phyloP scores from a whole-genome alignment of 64 coral and sea anemone genomes.

The Montipora foliosa region DNA sequence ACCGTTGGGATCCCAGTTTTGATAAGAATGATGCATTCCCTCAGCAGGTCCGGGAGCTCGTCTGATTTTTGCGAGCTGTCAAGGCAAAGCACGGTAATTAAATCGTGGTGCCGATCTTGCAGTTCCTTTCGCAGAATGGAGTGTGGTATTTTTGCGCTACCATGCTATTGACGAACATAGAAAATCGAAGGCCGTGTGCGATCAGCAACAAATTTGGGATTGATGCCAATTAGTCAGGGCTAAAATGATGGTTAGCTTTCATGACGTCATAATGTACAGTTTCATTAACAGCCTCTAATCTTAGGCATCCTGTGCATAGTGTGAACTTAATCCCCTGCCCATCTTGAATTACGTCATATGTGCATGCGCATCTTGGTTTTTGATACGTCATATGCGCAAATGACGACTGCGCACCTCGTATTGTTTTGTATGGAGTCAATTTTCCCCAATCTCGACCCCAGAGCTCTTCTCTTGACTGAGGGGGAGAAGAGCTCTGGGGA shows the following conservation, averaged over 20 bases:
- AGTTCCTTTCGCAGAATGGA: constrained; percentile 35
- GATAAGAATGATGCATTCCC: constrained; percentile 32
- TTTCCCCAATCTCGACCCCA: no score
- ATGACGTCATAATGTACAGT: neutral
- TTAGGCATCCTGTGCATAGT: no score
- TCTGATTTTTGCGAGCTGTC: constrained; percentile 53
- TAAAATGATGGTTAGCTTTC: neutral
- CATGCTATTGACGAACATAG: neutral
- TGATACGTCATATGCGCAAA: no score
- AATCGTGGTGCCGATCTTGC: constrained; percentile 41
- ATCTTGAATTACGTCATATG: no score
- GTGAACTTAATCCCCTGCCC: no score
- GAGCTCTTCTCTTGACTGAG: no score
- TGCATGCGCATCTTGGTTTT: no score
- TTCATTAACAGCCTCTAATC: neutral
- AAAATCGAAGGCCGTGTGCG: neutral
- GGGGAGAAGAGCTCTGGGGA: no score
- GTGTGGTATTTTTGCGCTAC: constrained; percentile 45
- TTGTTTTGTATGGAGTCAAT: no score
- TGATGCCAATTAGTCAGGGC: neutral
- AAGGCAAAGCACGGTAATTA: constrained; percentile 25
- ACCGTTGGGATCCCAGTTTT: constrained; percentile 33
- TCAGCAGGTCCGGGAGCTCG: constrained; percentile 37
- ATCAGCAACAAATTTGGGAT: neutral
- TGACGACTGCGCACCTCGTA: no score